Conservation (phyloP, 2,797 vertebrate genomes). For the Tachyglossus aculeatus region DNA sequence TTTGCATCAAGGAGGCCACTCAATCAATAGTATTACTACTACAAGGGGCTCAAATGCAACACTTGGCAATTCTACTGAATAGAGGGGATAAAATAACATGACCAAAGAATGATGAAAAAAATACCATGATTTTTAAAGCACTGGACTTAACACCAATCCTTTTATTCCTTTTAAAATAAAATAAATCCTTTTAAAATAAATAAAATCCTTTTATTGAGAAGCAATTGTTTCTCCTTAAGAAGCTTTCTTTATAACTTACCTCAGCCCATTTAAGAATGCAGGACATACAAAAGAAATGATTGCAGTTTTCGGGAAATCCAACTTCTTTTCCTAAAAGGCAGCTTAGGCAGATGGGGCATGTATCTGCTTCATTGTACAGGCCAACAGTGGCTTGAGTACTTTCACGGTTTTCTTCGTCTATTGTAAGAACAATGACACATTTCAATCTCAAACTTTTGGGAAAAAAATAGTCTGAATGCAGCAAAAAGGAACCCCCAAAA, state of each 20-base stretch:
- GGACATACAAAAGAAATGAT: constrained; percentile 90
- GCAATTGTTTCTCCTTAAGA: too few relatives aligned
- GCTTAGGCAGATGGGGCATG: constrained; percentile 93
- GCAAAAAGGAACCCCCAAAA: not conserved
- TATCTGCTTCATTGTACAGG: constrained; percentile 75
- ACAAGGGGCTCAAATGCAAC: too few relatives aligned
- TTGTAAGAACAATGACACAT: constrained; percentile 48
- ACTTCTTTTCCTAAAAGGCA: constrained; percentile 80
- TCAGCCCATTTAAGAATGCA: constrained; percentile 97
- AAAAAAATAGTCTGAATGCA: not conserved
- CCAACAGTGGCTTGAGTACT: constrained; percentile 49
- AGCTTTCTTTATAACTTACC: constrained; percentile 76
- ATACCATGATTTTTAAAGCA: not conserved
- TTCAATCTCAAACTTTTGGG: constrained; percentile 34
- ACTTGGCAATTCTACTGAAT: too few relatives aligned
- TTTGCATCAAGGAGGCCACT: too few relatives aligned
- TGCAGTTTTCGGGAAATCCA: constrained; percentile 91
- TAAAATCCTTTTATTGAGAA: too few relatives aligned
- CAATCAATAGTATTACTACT: too few relatives aligned
- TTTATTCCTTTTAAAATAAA: not conserved
- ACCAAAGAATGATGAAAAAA: not conserved
- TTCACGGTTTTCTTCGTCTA: constrained; percentile 76
- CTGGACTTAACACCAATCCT: not conserved
- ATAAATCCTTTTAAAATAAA: not conserved
- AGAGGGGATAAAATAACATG: too few relatives aligned